phyloP scores from a whole-genome alignment of 1,140 invertebrate genomes.

The Zaprionus africanus region DNA sequence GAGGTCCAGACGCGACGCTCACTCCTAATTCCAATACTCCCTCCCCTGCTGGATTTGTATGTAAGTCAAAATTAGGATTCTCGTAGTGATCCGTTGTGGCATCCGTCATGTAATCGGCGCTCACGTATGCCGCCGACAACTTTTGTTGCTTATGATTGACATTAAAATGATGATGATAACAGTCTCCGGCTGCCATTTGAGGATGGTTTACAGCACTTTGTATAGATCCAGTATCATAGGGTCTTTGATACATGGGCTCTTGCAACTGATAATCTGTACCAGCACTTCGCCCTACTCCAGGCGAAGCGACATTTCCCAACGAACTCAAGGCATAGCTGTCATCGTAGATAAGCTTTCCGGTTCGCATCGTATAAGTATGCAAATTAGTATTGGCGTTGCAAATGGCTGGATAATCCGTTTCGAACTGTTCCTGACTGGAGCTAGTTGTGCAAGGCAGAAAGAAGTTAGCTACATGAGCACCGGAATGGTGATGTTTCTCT shows the following conservation, averaged over 20 bases:
- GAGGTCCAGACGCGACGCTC: neutral
- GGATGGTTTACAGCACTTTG: conserved; percentile 60
- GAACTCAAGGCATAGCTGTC: conserved; percentile 83
- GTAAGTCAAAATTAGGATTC: conserved; percentile 83
- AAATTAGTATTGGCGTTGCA: conserved; percentile 94
- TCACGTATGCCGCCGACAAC: conserved; percentile 47
- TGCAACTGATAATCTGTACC: conserved; percentile 65
- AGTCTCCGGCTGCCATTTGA: conserved; percentile 56
- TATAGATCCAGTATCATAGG: conserved; percentile 79
- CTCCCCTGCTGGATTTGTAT: conserved; percentile 22
- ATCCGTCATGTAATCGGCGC: conserved; percentile 68
- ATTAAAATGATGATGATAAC: conserved; percentile 24
- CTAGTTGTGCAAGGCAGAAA: conserved; percentile 90
- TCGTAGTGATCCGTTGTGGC: conserved; percentile 79
- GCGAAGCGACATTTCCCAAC: conserved; percentile 27
- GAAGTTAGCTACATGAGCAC: conserved; percentile 87
- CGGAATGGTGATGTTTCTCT: conserved; percentile 85
- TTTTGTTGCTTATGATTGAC: conserved; percentile 16
- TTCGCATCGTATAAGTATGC: conserved; percentile 91
- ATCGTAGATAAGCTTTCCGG: conserved; percentile 91
- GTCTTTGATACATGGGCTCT: conserved; percentile 78
- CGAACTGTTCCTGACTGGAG: conserved; percentile 91
- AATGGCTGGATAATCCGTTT: conserved; percentile 92
- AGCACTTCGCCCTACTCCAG: neutral
- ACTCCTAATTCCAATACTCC: neutral